phyloP scores from a whole-genome alignment of 2,797 vertebrate species.

The Trichosurus vulpecula region DNA sequence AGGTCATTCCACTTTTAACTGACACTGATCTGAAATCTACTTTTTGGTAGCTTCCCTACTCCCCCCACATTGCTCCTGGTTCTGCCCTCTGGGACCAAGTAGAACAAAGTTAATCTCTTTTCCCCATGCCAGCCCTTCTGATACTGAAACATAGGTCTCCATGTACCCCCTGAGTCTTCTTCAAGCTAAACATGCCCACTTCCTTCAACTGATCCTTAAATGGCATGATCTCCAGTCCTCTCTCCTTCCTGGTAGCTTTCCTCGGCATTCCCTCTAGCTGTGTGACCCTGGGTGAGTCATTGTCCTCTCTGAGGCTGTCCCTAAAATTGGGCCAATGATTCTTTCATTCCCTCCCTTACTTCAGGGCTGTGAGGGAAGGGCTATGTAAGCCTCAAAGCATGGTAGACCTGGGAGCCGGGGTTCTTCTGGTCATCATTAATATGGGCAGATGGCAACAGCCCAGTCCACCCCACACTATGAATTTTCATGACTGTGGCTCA shows the following conservation, averaged over 20 bases:
- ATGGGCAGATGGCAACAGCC: background rate
- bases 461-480: background rate
- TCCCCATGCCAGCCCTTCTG: background rate
- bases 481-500: background rate
- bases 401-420: background rate
- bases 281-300: background rate
- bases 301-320: background rate
- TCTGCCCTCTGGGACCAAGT: background rate
- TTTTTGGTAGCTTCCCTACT: background rate
- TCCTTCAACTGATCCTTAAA: too few relatives aligned
- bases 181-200: too few relatives aligned
- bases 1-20: background rate
- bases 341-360: background rate
- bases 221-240: too few relatives aligned
- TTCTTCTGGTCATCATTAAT: background rate
- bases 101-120: background rate
- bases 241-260: too few relatives aligned
- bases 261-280: too few relatives aligned
- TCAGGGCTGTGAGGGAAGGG: background rate
- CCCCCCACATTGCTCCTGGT: background rate
- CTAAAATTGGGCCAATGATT: background rate
- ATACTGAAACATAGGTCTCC: background rate
- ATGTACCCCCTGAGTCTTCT: too few relatives aligned
- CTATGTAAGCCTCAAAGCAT: background rate
- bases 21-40: background rate